Base-by-base conservation (phyloP, 2,888 invertebrate genomes). In the Cheilosia variabilis region DNA sequence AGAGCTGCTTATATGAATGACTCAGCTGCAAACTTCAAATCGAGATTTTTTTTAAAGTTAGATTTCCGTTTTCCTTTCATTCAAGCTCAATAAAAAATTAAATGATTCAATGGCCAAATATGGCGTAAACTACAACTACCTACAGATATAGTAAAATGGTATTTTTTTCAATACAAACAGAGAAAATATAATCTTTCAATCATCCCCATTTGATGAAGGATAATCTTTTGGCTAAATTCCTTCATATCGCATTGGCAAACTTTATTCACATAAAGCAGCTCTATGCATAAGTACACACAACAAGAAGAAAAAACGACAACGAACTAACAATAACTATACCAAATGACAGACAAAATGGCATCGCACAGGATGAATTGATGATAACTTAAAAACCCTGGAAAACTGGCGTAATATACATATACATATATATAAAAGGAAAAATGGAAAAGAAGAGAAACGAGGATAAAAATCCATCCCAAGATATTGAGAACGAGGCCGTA, bases 171-270 rank as follows among this genome's bases (percentile, higher is more conserved):
- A 52, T 60, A 4, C 10, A 71, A 52, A 83, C 62, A 45, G 73
- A 72, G 72, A 69, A 86, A 87, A 87, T 78, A 87, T 82, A 87
- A 87, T 87, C 87, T 77, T 82, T 78, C 82, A 77, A 87, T 87
- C 81, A 87, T 87, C 82, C 87, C 63, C 71, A 78, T 82, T 82
- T 87, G 87, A 87, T 87, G 87, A 87, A 77, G 87, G 86, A 86
- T 86, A 81, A 86, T 86, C 86, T 87, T 77, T 78, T 77, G 82
- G 77, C 81, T 66, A 68, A 81, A 84, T 80, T 84, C 71, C 75
- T 84, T 75, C 75, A 84, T 71, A 84, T 80, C 80, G 47, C 69
- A 65, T 80, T 69, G 71, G 84, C 75, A 84, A 84, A 84, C 72
- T 58, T 57, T 72, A 58, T 37, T 72, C 37, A 24, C 27, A 65